Percentiles rank a stretch among this genome's conserved stretches.
Conservation (phyloP, 2,888 invertebrate genomes). For the Pyrrhopygopsis socrates region DNA sequence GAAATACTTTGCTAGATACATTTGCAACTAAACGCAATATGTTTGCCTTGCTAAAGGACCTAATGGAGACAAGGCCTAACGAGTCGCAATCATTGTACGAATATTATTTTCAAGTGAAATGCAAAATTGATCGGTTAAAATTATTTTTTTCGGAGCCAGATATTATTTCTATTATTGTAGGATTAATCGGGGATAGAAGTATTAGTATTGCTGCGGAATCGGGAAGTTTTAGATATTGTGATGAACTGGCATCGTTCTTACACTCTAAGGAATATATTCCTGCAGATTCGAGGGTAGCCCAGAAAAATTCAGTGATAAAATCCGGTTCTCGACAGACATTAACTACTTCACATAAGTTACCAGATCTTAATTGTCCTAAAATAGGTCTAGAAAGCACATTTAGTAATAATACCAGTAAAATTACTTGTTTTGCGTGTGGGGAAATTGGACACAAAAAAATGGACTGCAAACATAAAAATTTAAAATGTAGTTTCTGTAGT, state of each 20-base stretch:
- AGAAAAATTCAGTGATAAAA: background rate
- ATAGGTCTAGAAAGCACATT: background rate
- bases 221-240: background rate
- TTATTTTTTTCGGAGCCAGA: constrained; percentile 77
- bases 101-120: constrained; percentile 80
- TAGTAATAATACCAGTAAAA: constrained; percentile 1
- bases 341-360: background rate
- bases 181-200: constrained; percentile 76
- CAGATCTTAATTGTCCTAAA: background rate
- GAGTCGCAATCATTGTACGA: constrained; percentile 77
- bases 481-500: constrained; percentile 75
- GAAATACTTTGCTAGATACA: constrained; percentile 75
- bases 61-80: constrained; percentile 59
- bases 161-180: constrained; percentile 82
- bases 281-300: background rate
- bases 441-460: constrained; percentile 59
- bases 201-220: background rate
- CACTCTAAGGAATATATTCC: constrained; percentile 42
- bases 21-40: constrained; percentile 79
- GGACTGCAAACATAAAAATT: constrained; percentile 47
- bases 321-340: background rate
- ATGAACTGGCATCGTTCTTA: background rate
- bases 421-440: constrained; percentile 65
- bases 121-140: constrained; percentile 73
- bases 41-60: constrained; percentile 68